Base-by-base conservation (phyloP, 1,140 invertebrate species). In the Drosophila parabipectinata region DNA sequence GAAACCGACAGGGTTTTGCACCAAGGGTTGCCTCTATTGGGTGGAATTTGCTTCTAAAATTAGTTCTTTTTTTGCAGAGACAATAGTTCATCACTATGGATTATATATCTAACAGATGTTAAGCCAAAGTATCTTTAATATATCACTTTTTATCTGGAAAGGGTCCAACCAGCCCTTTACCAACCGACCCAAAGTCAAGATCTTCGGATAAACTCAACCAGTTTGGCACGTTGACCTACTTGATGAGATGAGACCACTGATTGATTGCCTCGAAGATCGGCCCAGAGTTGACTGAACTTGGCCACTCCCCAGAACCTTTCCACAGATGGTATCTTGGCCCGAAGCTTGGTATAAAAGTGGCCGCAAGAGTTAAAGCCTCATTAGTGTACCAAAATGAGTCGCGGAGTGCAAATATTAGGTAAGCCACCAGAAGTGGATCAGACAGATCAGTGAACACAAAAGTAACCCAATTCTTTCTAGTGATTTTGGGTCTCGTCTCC, bases 161-260 rank as follows among this genome's bases (percentile, higher is more conserved):
- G 59, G 37, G 45, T 18, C 18, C 28, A 4, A 32, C 30, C 58
- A 63, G 63, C 47, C 47, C 45, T 67, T 41, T 62, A 18, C 9
- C 34, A 53, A 18, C 64, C 59, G 44, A n/a, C 64, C 18, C 52
- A 15, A n/a, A n/a, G 7, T 24, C 4, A 4, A 73, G 71, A 73
- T 73, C 34, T 12, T 10, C 0, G 10, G 69, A 73, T 73, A 39
- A 73, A 12, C 8, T 45, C 10, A 72, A 73, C 34, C 68, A 32
- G 41, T 76, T 34, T 39, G 71, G 72, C 62, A 82, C 61, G 48
- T 7, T 80, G 82, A 85, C 81, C 81, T 55, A 87, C 55, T 63
- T 76, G 41, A 41, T 39, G 9, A 4, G 37, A 30, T 8, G n/a
- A 24, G 64, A 58, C 47, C 53, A 26, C 67, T 78, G 3, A 69